Evolutionary conservation across 1,140 invertebrate species (phyloP).

Genomic region (Drosophila truncata): DNA sequence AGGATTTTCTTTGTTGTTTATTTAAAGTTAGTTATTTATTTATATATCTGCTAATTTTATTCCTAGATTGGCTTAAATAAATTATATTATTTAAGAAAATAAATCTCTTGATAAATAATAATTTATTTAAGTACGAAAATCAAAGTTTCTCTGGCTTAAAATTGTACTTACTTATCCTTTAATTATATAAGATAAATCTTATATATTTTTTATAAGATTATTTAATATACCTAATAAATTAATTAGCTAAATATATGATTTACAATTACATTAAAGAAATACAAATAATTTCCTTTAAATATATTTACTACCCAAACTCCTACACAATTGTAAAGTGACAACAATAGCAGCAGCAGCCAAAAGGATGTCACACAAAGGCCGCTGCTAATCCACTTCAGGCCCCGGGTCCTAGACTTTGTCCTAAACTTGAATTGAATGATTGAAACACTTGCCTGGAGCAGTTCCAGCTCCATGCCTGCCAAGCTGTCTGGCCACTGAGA

Average conservation of each 20-base stretch:
- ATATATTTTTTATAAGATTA: too few relatives aligned
- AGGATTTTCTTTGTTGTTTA: not conserved
- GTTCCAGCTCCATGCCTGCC: constrained; percentile 20
- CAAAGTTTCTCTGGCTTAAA: too few relatives aligned
- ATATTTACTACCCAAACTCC: too few relatives aligned
- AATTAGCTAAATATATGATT: too few relatives aligned
- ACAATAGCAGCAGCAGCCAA: not conserved
- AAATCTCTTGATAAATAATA: not conserved
- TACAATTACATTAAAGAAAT: not conserved
- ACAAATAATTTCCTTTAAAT: not conserved
- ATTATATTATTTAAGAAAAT: not conserved
- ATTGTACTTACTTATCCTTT: not conserved
- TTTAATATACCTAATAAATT: too few relatives aligned
- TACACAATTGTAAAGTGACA: not conserved
- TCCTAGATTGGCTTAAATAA: not conserved
- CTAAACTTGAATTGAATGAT: constrained; percentile 34
- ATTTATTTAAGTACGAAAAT: not conserved
- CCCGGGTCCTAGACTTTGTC: constrained; percentile 17
- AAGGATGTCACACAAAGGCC: constrained; percentile 10
- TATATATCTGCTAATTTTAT: not conserved
- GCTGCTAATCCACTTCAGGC: constrained; percentile 28
- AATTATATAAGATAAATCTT: too few relatives aligned
- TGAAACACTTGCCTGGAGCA: constrained; percentile 41
- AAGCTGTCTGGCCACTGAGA: constrained; percentile 9
- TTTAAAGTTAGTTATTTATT: not conserved